A percentile compares a stretch with the other conserved stretches of the same genome.
Evolutionary conservation across 1,140 invertebrate species (phyloP).

Genomic region (Steinernema khuongi): DNA sequence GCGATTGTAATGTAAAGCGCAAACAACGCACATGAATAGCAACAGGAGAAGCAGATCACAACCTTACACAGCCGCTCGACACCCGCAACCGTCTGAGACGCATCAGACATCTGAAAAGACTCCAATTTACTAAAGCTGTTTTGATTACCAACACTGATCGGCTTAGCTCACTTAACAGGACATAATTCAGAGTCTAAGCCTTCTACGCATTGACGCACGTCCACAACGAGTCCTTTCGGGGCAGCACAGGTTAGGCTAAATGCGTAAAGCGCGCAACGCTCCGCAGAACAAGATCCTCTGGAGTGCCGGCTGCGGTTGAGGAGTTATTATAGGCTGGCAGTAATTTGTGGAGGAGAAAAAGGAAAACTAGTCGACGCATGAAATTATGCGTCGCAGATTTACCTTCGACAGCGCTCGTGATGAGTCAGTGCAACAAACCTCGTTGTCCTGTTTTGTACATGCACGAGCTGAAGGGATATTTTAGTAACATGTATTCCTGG

Average conservation of each 20-base stretch:
- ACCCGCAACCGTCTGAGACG: background rate
- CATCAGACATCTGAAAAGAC: background rate
- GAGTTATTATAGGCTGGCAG: background rate
- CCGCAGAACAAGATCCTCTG: background rate
- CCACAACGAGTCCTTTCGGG: too few species aligned
- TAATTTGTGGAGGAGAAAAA: background rate
- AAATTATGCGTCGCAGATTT: background rate
- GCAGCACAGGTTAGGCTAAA: too few species aligned
- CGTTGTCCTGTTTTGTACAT: too few species aligned
- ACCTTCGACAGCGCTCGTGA: background rate
- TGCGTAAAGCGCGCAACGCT: background rate
- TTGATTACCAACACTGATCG: too few species aligned
- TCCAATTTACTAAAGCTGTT: too few species aligned
- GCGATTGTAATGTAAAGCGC: background rate
- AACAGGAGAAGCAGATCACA: background rate
- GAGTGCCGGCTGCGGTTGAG: background rate
- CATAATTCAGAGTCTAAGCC: too few species aligned
- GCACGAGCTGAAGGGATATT: too few species aligned
- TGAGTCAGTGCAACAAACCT: too few species aligned
- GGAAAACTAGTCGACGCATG: background rate
- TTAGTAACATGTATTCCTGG: too few species aligned
- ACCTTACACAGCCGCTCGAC: background rate
- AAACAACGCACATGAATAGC: background rate
- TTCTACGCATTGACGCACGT: too few species aligned
- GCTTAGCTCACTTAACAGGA: too few species aligned